Evolutionary conservation across 2,797 vertebrate species (phyloP).

Genomic region (Alcedo atthis): DNA sequence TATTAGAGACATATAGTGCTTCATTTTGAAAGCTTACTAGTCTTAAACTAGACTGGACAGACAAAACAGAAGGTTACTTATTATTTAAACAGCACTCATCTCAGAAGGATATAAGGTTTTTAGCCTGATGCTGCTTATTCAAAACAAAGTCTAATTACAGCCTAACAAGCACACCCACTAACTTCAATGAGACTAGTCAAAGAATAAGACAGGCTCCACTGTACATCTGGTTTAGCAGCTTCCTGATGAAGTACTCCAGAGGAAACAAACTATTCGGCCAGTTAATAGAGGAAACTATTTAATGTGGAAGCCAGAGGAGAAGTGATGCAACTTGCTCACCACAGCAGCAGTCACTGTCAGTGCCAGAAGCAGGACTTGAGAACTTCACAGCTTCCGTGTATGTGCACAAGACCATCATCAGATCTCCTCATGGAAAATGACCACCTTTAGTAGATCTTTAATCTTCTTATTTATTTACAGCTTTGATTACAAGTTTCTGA

Average conservation of each 20-base stretch:
- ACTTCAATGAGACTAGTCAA: constrained; percentile 7
- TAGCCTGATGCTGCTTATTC: constrained; percentile 39
- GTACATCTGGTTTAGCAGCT: constrained; percentile 51
- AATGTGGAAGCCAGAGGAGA: not conserved
- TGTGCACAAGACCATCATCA: not conserved
- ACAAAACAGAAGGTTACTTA: constrained; percentile 12
- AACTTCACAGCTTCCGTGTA: fast-evolving
- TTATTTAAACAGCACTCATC: constrained; percentile 18
- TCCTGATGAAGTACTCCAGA: constrained; percentile 36
- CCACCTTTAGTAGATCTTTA: not conserved
- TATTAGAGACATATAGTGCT: not conserved
- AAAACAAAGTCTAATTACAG: constrained; percentile 47
- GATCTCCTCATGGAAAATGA: not conserved
- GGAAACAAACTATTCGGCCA: constrained; percentile 51
- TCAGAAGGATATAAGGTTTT: constrained; percentile 38
- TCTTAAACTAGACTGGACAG: constrained; percentile 5
- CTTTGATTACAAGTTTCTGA: not conserved
- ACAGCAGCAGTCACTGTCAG: not conserved
- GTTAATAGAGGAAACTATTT: constrained; percentile 66
- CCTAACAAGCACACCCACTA: constrained; percentile 46
- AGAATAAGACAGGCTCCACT: constrained; percentile 3
- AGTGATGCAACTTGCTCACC: constrained; percentile 1
- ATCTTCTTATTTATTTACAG: not conserved
- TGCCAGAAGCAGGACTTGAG: not conserved
- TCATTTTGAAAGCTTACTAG: constrained; percentile 25